phyloP scores from a whole-genome alignment of 1,140 invertebrate genomes.

The Aphis craccivora region DNA sequence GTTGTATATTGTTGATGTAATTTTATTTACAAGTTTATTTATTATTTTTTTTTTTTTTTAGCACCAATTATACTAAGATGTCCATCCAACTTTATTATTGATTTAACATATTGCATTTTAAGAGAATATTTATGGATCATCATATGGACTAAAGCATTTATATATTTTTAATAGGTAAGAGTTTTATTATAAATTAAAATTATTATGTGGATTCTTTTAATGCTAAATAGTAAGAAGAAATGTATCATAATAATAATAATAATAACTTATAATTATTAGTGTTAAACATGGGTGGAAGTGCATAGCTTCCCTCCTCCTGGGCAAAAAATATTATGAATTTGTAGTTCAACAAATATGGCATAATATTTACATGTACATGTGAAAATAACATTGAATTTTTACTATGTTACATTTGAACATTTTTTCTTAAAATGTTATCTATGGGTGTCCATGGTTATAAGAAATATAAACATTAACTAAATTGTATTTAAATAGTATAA shows the following conservation, averaged over 20 bases:
- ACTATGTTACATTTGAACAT: too few relatives aligned
- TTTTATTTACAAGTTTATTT: background rate
- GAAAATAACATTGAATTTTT: too few relatives aligned
- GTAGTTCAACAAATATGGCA: too few relatives aligned
- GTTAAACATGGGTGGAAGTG: too few relatives aligned
- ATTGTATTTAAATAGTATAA: background rate
- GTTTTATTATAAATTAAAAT: background rate
- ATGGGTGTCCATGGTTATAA: too few relatives aligned
- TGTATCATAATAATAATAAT: background rate
- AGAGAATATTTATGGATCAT: background rate
- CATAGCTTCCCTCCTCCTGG: too few relatives aligned
- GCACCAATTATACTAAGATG: background rate
- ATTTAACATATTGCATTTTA: background rate
- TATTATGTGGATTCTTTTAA: background rate
- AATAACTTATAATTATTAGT: too few relatives aligned
- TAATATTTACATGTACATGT: too few relatives aligned
- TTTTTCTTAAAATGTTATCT: too few relatives aligned
- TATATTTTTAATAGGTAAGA: slow-evolving; percentile 23
- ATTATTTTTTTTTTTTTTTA: slow-evolving; percentile 26
- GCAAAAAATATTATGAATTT: too few relatives aligned
- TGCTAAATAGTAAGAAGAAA: background rate
- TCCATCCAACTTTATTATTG: background rate
- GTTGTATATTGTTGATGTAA: too few relatives aligned
- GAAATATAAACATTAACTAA: background rate
- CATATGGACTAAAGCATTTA: background rate